phyloP scores from a whole-genome alignment of 2,888 invertebrate species.

The Clusia tigrina region DNA sequence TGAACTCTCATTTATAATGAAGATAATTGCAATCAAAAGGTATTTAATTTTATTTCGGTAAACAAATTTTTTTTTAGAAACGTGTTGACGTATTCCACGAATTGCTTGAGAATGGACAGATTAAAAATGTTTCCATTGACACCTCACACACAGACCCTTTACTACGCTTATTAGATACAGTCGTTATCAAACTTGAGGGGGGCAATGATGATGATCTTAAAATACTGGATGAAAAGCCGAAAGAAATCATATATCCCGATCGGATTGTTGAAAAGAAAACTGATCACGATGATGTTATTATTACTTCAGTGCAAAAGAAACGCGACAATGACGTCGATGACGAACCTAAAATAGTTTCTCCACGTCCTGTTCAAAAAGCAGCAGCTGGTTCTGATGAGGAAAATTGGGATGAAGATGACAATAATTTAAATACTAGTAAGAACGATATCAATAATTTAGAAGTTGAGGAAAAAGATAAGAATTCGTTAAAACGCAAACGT shows the following conservation, averaged over 20 bases:
- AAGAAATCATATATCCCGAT: constrained; percentile 47
- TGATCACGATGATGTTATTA: constrained; percentile 47
- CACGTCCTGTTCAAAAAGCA: constrained; percentile 38
- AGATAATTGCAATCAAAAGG: too few relatives aligned
- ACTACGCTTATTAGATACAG: constrained; percentile 90
- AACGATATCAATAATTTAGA: constrained; percentile 26
- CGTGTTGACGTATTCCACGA: constrained; percentile 90
- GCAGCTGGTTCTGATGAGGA: constrained; percentile 51
- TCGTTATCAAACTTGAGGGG: constrained; percentile 95
- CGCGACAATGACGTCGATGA: constrained; percentile 39
- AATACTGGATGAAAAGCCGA: constrained; percentile 77
- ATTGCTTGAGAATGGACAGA: constrained; percentile 75
- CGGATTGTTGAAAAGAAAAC: constrained; percentile 35
- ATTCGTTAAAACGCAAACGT: constrained; percentile 43
- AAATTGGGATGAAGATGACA: constrained; percentile 57
- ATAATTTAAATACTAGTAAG: not conserved
- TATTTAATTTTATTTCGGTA: too few relatives aligned
- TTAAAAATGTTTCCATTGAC: constrained; percentile 84
- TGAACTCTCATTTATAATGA: too few relatives aligned
- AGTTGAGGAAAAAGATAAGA: constrained; percentile 39
- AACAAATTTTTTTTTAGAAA: constrained; percentile 67
- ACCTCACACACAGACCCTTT: constrained; percentile 83
- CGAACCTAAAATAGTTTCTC: constrained; percentile 49
- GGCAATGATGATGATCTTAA: constrained; percentile 88
- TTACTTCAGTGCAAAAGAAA: constrained; percentile 50